Evolutionary conservation across 2,113 vertebrate species (phyloP), one percentile per base, ranked within the genome.

Genomic region (Cettia cetti): DNA sequence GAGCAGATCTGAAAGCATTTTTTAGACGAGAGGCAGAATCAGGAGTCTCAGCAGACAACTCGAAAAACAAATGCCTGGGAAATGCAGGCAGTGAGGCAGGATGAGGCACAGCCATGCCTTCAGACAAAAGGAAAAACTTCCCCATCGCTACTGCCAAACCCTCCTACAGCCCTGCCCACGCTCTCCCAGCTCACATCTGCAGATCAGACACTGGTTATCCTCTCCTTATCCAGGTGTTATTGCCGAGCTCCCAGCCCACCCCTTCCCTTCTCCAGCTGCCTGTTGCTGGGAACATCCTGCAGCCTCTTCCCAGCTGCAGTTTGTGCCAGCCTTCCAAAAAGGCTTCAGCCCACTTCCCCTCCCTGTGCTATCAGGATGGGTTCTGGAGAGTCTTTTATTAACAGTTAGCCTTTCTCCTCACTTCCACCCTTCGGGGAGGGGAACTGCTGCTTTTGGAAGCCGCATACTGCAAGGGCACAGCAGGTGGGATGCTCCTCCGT

Each of bases 91-190:
- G 79, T 0, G 5, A 87, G 78, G 87, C 86, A 92, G 91, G 81
- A 95, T 1, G 22, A 94, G 70, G 63, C 76, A 79, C 63, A 81
- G 77, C 69, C 10, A 0, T 20, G 78, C 53, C 57, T 84, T 82
- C 80, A 94, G 66, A 92, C 75, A 86, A 89, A 80, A 54, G 45
- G 44, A 79, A 78, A 85, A 89, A 50, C 87, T 89, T 95, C 78
- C 96, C 88, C 24, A 2, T 57, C 0, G 0, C 59, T 72, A 39
- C 30, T 5, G 63, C 88, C 96, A 94, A 94, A 82, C 37, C 75
- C 39, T 92, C 92, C 86, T 80, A 87, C 82, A 33, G 35, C 45
- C 49, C 90, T 74, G 72, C 95, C 94, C 82, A 94, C 71, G 0
- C 2, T 3, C 60, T 81, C 70, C 85, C 7, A 1, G 66, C 74